Evolutionary conservation across 2,113 vertebrate genomes (phyloP).

Genomic region (Podocnemis expansa): DNA sequence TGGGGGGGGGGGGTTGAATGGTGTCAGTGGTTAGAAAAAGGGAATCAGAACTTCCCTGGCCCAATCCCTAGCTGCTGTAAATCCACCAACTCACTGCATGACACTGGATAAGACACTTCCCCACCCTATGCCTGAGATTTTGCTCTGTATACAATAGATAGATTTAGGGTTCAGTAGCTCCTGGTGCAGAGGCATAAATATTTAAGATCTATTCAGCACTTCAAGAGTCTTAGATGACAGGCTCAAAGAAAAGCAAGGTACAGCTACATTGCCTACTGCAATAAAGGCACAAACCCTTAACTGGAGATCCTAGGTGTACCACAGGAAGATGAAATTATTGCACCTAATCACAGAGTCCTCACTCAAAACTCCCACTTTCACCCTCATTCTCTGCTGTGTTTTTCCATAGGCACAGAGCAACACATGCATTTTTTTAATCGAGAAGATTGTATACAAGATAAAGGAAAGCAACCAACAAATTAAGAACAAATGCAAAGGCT

Average conservation of each 20-base stretch:
- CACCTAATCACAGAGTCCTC: not conserved
- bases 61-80: rapidly evolving
- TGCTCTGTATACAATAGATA: not conserved
- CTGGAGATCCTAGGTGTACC: not conserved
- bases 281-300: not conserved
- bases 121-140: not conserved
- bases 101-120: rapidly evolving
- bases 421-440: not conserved
- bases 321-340: not conserved
- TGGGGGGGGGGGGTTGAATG: not conserved
- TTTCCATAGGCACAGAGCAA: not conserved
- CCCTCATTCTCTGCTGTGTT: not conserved
- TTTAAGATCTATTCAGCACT: not conserved
- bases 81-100: rapidly evolving
- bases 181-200: not conserved
- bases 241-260: not conserved
- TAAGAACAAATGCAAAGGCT: not conserved
- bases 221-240: not conserved
- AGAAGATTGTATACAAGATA: not conserved
- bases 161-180: not conserved
- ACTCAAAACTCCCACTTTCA: not conserved
- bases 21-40: rapidly evolving
- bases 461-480: not conserved
- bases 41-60: not conserved
- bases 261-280: not conserved